These are phyloP conservation scores for Cladopsammia gracilis DNA, from an alignment of 64 coral and sea anemone species.

Conservation along the genomic window DNA sequence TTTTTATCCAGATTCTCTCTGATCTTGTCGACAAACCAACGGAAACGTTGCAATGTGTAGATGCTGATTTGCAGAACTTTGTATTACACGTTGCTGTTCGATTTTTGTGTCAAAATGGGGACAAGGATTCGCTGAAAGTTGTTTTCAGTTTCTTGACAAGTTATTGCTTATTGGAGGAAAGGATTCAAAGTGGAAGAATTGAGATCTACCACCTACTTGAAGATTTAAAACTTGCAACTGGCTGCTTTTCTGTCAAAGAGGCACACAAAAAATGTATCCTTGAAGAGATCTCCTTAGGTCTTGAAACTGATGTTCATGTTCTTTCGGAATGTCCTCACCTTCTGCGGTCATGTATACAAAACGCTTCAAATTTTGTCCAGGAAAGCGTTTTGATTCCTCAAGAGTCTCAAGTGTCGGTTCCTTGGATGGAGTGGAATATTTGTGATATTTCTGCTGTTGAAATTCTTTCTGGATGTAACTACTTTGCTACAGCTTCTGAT, in stretches of 20 bases:
- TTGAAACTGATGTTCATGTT: not conserved
- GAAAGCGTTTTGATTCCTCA: not conserved
- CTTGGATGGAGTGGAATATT: not conserved
- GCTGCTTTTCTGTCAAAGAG: not conserved
- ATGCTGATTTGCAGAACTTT: not conserved
- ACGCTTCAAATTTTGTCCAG: not conserved
- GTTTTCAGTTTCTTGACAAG: conserved; percentile 48
- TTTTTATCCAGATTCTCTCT: not conserved
- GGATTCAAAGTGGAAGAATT: not conserved
- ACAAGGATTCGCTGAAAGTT: not conserved
- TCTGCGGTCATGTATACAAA: not conserved
- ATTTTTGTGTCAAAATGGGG: conserved; percentile 9
- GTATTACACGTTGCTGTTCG: not conserved
- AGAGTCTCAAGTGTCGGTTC: not conserved
- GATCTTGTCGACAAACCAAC: not conserved
- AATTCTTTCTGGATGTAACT: not conserved
- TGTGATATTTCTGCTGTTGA: not conserved
- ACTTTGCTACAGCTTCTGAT: conserved; percentile 1
- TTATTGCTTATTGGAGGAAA: conserved; percentile 3
- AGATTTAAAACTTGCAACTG: conserved; percentile 24
- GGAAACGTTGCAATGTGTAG: not conserved
- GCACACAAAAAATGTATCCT: not conserved
- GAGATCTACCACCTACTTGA: conserved; percentile 49
- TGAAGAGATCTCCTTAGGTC: not conserved
- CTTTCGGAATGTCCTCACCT: conserved; percentile 7